Conservation (phyloP, 2,113 vertebrate genomes). For the Nanorana parkeri region DNA sequence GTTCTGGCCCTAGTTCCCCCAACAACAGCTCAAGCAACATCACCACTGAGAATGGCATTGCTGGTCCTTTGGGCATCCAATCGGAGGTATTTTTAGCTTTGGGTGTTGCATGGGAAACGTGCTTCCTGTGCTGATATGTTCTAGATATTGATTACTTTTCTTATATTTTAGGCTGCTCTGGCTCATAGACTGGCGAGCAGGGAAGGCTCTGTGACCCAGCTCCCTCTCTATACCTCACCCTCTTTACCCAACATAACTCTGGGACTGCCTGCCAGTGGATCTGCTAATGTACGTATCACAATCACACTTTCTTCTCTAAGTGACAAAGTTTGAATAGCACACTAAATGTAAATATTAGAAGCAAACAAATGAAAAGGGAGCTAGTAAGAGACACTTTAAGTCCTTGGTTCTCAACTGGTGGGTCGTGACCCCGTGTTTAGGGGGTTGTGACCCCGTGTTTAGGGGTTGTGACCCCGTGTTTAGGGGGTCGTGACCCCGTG, state of each 20-base stretch:
- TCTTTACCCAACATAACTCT: conserved; percentile 97
- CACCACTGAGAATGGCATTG: conserved; percentile 88
- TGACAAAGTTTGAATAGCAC: not conserved
- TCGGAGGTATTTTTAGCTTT: conserved; percentile 80
- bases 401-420: no score
- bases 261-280: conserved; percentile 90
- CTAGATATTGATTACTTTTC: conserved; percentile 2
- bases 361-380: no score
- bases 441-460: no score
- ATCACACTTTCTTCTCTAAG: fast-evolving
- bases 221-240: conserved; percentile 94
- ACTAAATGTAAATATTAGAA: no score
- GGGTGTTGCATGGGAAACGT: not conserved
- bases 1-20: conserved; percentile 95
- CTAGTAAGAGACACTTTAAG: no score
- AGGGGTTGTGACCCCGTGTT: no score
- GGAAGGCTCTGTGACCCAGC: conserved; percentile 86
- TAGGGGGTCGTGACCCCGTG: no score
- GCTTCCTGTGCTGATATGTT: conserved; percentile 11
- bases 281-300: conserved; percentile 84
- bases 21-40: conserved; percentile 98
- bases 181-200: conserved; percentile 85
- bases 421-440: no score
- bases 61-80: conserved; percentile 79
- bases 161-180: conserved; percentile 80